A percentile compares a stretch with the other conserved stretches of the same genome.
phyloP scores from a whole-genome alignment of 2,113 vertebrate species.

The Mirza zaza region DNA sequence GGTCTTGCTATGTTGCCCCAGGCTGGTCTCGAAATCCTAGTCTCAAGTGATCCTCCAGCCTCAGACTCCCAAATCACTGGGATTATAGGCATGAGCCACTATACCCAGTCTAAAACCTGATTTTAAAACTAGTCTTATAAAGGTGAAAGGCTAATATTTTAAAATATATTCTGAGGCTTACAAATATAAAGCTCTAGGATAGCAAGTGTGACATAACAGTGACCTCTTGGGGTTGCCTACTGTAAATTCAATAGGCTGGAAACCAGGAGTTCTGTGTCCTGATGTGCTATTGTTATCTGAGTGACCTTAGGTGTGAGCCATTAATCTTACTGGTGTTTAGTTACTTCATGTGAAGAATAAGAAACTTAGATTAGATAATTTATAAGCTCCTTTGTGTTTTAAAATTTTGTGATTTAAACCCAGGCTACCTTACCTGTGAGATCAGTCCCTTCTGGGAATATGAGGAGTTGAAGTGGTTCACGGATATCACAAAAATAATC shows the following conservation, averaged over 20 bases:
- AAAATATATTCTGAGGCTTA: background rate
- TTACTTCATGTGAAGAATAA: background rate
- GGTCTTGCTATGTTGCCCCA: too few relatives aligned
- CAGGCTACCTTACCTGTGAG: constrained; percentile 90
- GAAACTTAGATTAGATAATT: background rate
- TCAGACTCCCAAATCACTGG: too few relatives aligned
- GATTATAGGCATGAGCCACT: too few relatives aligned
- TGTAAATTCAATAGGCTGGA: background rate
- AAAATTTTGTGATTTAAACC: constrained; percentile 17
- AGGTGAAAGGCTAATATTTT: background rate
- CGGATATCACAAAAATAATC: constrained; percentile 96
- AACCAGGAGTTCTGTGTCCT: background rate
- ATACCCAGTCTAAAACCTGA: background rate
- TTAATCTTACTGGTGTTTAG: background rate
- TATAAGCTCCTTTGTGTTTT: background rate
- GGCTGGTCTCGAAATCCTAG: too few relatives aligned
- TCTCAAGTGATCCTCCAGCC: too few relatives aligned
- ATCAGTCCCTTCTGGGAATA: constrained; percentile 98
- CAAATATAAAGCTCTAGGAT: background rate
- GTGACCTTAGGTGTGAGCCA: background rate
- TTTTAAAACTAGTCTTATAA: background rate
- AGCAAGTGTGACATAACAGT: background rate
- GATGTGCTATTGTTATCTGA: background rate
- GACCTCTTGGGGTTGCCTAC: background rate
- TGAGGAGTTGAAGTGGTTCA: constrained; percentile 95